These are phyloP conservation scores for Cladorhizidae sp. DNA, from an alignment of 37 sponge, comb jelly and placozoan species.

Conservation along the genomic window DNA sequence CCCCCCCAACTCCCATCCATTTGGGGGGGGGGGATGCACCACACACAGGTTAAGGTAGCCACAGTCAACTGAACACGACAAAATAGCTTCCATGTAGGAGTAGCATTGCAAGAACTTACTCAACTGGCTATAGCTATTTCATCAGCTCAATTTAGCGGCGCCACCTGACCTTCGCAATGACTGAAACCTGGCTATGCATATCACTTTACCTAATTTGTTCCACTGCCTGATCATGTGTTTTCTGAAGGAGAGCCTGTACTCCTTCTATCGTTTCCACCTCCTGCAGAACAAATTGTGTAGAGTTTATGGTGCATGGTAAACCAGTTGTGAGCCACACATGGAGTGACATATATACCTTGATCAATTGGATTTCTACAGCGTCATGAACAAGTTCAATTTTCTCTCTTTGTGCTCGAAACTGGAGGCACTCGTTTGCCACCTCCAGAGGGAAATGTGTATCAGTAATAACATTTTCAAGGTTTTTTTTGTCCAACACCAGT, in stretches of 20 bases:
- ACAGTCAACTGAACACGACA: too few relatives aligned
- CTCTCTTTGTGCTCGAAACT: slow-evolving; percentile 65
- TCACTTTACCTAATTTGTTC: slow-evolving; percentile 95
- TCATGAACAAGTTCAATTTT: slow-evolving; percentile 92
- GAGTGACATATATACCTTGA: slow-evolving; percentile 79
- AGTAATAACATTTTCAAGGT: slow-evolving; percentile 61
- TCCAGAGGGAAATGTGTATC: slow-evolving; percentile 78
- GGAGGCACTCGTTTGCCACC: slow-evolving; percentile 72
- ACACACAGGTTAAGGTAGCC: too few relatives aligned
- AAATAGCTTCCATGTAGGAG: too few relatives aligned
- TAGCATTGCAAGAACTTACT: too few relatives aligned
- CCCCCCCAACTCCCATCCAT: too few relatives aligned
- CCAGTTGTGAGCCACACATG: too few relatives aligned
- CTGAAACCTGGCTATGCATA: too few relatives aligned
- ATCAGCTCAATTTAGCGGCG: too few relatives aligned
- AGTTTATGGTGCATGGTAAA: too few relatives aligned
- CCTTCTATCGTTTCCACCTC: slow-evolving; percentile 91
- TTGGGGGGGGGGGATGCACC: too few relatives aligned
- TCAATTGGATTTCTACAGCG: slow-evolving; percentile 89
- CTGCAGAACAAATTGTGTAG: slow-evolving; percentile 25
- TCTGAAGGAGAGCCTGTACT: slow-evolving; percentile 78
- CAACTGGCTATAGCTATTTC: too few relatives aligned
- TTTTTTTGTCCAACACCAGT: slow-evolving; percentile 59
- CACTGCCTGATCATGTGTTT: slow-evolving; percentile 78
- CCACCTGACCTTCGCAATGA: too few relatives aligned